Evolutionary conservation across 2,888 invertebrate genomes (phyloP), one percentile per base, ranked within the genome.

Genomic region (Stramonita haemastoma): DNA sequence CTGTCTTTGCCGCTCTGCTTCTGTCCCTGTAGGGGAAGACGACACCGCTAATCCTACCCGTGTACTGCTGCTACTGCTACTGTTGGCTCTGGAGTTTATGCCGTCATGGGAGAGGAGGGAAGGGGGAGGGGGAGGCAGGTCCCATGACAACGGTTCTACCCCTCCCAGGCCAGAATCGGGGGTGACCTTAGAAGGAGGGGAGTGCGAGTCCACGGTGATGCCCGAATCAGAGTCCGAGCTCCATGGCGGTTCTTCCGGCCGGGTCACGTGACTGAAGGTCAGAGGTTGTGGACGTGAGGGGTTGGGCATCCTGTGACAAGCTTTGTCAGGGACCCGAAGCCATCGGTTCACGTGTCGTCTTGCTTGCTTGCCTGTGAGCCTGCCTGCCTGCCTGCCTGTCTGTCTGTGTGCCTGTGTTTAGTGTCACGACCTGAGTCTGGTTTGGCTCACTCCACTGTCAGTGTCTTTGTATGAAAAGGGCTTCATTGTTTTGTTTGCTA

Each of bases 61-160:
- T 32, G 32, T 34, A 5, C 17, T 15, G 79, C 6, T 66, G 66
- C 8, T 2, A 1, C 11, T 66, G 66, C 77, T 87, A 5, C 17
- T 4, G 46, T 32, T 84, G 85, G 70, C 46, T 46, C 46, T 46
- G 46, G 46, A 46, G 46, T 2, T 46, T 2, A 46, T 8, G 92
- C 93, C 32, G 93, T 93, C 17, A 93, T 93, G 83, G 87, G 93
- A 92, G 81, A 93, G 83, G 29, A 93, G 93, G 29, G 93, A 93
- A 89, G 87, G 84, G 32, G 87, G 36, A 79, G 86, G 85, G 91
- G 92, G 60, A 87, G 90, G 77, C 56, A 87, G 29, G 90, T 89
- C 29, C 91, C 87, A 87, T 93, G 93, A 17, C 85, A 60, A 73
- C 56, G 66, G 85, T 1, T 89, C 89, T 13, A 66, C 66, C 56